A percentile compares a stretch with the other conserved stretches of the same genome.
Conservation (phyloP, 2,888 invertebrate species). For the Desoria tigrina region DNA sequence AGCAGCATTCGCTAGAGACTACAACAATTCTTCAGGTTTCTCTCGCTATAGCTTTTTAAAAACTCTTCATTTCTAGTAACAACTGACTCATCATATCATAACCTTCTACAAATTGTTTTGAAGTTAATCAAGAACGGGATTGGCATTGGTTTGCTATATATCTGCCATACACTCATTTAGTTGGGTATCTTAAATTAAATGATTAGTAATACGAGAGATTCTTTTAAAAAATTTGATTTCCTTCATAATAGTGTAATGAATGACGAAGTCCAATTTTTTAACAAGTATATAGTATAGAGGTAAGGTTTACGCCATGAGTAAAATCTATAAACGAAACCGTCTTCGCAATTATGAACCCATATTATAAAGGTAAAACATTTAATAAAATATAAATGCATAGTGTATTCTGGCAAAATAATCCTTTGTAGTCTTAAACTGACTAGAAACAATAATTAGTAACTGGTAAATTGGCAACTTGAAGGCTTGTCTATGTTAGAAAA, state of each 20-base stretch:
- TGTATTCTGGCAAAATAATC: constrained; percentile 1
- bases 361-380: neutral
- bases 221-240: too few relatives aligned
- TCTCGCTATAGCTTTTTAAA: constrained; percentile 8
- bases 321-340: too few relatives aligned
- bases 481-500: constrained; percentile 2
- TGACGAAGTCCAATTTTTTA: too few relatives aligned
- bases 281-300: too few relatives aligned
- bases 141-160: constrained; percentile 3
- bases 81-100: constrained; percentile 10
- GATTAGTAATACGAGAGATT: too few relatives aligned
- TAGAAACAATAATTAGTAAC: neutral
- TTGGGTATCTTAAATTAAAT: neutral
- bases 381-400: constrained; percentile 1
- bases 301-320: too few relatives aligned
- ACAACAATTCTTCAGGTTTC: constrained; percentile 19
- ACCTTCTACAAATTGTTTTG: constrained; percentile 5
- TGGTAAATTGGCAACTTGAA: constrained; percentile 11
- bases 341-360: neutral
- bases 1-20: constrained; percentile 15
- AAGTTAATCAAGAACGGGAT: constrained; percentile 8
- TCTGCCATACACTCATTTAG: constrained; percentile 1
- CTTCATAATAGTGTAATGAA: too few relatives aligned
- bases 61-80: constrained; percentile 6
- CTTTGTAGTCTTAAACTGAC: neutral